These are phyloP conservation scores for Pterostichus niger DNA, from an alignment of 2,888 invertebrate species.

Conservation along the genomic window DNA sequence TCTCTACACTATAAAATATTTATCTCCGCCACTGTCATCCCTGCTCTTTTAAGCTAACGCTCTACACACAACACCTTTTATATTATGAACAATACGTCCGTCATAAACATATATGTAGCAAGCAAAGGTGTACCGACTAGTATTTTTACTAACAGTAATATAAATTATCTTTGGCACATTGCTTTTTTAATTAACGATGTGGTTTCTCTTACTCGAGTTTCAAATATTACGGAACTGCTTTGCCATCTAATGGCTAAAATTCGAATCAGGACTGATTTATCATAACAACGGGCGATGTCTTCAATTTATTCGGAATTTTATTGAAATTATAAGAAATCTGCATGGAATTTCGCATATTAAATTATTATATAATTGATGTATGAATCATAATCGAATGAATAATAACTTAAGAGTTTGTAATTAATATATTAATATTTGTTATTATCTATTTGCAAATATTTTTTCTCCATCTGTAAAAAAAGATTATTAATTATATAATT, in stretches of 20 bases:
- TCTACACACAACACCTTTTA: conserved; percentile 22
- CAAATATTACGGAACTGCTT: not conserved
- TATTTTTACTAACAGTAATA: conserved; percentile 55
- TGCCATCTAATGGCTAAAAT: conserved; percentile 24
- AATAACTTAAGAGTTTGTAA: not conserved
- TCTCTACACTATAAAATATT: not conserved
- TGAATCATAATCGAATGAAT: conserved; percentile 15
- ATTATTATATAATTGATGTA: not conserved
- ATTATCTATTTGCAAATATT: no score
- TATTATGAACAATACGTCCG: conserved; percentile 45
- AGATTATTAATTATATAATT: no score
- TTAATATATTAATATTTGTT: no score
- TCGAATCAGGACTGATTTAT: conserved; percentile 20
- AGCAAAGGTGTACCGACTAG: conserved; percentile 33
- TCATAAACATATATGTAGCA: conserved; percentile 51
- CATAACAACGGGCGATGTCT: conserved; percentile 9
- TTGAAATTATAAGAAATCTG: conserved; percentile 22
- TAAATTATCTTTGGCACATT: conserved; percentile 35
- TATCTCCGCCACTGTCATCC: conserved; percentile 6
- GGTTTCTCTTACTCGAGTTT: conserved; percentile 21
- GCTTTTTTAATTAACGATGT: conserved; percentile 22
- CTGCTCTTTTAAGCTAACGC: conserved; percentile 21
- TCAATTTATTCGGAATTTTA: conserved; percentile 1
- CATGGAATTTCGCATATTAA: not conserved
- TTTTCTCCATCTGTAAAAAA: no score